Conservation (phyloP, 2,797 vertebrate genomes). For the Otus scops region DNA sequence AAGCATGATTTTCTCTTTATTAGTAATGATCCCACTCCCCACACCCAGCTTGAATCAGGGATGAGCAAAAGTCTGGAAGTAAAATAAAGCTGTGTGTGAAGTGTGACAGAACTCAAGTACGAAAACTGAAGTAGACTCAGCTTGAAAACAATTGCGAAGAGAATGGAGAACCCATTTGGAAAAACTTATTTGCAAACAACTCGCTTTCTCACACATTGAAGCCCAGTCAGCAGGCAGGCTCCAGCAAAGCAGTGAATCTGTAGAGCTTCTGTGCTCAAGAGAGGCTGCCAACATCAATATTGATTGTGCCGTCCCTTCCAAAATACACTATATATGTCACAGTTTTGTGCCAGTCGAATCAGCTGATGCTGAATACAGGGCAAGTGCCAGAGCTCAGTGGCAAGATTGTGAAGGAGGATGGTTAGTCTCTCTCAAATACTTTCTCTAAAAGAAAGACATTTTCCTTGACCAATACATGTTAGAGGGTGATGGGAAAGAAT, state of each 20-base stretch:
- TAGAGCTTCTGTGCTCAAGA: background rate
- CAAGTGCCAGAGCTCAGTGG: background rate
- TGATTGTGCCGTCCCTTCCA: background rate
- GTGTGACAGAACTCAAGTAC: background rate
- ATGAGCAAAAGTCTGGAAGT: background rate
- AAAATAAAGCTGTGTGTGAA: background rate
- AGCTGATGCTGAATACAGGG: fast-evolving
- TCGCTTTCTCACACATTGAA: background rate
- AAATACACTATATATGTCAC: background rate
- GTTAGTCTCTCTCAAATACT: background rate
- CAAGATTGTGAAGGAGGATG: background rate
- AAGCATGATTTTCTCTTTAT: background rate
- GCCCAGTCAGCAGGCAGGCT: background rate
- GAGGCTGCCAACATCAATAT: background rate
- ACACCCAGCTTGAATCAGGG: background rate
- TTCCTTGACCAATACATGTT: background rate
- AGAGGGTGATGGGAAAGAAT: background rate
- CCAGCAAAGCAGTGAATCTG: background rate
- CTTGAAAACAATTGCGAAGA: background rate
- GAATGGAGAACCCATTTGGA: background rate
- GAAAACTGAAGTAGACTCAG: background rate
- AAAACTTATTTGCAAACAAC: background rate
- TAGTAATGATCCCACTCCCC: background rate
- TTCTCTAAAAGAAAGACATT: background rate
- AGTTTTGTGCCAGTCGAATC: background rate